Base-by-base conservation (phyloP, 2,797 vertebrate genomes). In the Poeciliopsis paucimaculata region DNA sequence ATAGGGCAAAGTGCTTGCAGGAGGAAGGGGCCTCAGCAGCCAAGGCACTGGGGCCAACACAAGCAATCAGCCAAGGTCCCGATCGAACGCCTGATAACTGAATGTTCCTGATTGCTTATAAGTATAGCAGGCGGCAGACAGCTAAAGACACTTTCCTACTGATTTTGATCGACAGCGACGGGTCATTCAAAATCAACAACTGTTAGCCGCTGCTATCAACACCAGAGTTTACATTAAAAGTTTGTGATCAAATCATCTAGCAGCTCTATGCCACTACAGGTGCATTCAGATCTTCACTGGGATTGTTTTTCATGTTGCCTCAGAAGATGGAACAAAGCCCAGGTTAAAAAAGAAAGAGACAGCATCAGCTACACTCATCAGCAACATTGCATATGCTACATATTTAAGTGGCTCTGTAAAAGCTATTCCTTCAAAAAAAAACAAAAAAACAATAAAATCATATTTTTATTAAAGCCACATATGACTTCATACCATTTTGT, bases 91-190 rank as follows among this genome's bases (percentile, higher is more conserved):
- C 82, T 82, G 92, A 94, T 94, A 94, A 76, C 77, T 77, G 82
- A 84, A 85, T 77, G 79, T 78, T 82, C 73, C 86, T 95, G 94
- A 95, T 94, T 95, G 90, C 92, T 91, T 85, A 70, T 90, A 88
- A 89, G 90, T 86, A 82, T 71, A 91, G 76, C 79, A 49, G 89
- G 89, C 79, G 45, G 73, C 77, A 9, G 55, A 73, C 86, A 46
- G 12, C 89, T 90, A 82, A 90, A 89, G 83, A 89, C 75, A 73
- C 77, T 81, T 80, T 71, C 78, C 74, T 60, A 77, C 77, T 94
- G 92, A 91, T 94, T 94, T 90, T 91, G 93, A 95, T 41, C 85
- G 95, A 94, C 90, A 90, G 90, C 60, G 13, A 4, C 12, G 26
- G 79, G 53, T 84, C 89, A 86, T 86, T 90, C 85, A 79, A 79